phyloP scores from a whole-genome alignment of 53 echinoderm and acorn worm species.

The Patiria pectinifera region DNA sequence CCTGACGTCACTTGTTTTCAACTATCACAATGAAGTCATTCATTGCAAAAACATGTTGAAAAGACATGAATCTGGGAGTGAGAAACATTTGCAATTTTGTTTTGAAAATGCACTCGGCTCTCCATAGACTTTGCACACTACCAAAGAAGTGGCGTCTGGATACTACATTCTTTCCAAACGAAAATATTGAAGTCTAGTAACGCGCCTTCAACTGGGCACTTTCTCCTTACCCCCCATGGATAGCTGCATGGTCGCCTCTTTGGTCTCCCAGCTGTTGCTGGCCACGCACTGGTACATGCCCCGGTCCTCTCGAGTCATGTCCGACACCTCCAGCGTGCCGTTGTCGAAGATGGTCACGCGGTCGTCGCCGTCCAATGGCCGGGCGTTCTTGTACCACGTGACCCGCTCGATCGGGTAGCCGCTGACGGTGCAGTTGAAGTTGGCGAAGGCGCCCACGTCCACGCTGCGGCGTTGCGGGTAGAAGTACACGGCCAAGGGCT shows the following conservation, averaged over 20 bases:
- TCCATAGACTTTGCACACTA: too few species aligned
- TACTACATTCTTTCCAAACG: too few species aligned
- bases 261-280: slow-evolving; percentile 89
- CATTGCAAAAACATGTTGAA: too few species aligned
- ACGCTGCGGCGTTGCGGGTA: slow-evolving; percentile 93
- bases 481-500: slow-evolving; percentile 91
- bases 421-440: slow-evolving; percentile 94
- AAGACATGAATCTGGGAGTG: too few species aligned
- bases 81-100: too few species aligned
- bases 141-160: too few species aligned
- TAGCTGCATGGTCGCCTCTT: slow-evolving; percentile 96
- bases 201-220: background rate
- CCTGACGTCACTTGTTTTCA: too few species aligned
- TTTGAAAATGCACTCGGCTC: too few species aligned
- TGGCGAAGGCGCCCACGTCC: slow-evolving; percentile 92
- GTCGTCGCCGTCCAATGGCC: slow-evolving; percentile 89
- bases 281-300: slow-evolving; percentile 99
- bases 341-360: slow-evolving; percentile 91
- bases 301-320: slow-evolving; percentile 88
- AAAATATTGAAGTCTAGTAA: background rate
- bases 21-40: too few species aligned
- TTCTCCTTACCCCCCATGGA: slow-evolving; percentile 89
- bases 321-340: slow-evolving; percentile 92
- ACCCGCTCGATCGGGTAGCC: slow-evolving; percentile 91
- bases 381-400: slow-evolving; percentile 96